phyloP scores from a whole-genome alignment of 2,797 vertebrate species.

The Tauraco hartlaubi region DNA sequence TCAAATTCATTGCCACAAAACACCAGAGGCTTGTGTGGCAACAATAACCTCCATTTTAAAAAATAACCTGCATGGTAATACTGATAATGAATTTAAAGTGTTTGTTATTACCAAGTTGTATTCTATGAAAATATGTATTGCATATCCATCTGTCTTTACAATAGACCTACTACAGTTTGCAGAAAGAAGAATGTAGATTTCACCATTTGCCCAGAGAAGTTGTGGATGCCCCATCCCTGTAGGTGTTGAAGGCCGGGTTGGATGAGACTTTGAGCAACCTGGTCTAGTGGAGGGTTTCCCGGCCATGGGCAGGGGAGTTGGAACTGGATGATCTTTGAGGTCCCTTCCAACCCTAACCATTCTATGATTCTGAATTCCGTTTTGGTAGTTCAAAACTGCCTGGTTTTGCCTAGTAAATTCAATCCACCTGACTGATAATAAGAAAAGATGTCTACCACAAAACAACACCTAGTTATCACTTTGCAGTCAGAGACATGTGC shows the following conservation, averaged over 20 bases:
- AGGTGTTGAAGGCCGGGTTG: too few relatives aligned
- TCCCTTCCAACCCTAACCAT: too few relatives aligned
- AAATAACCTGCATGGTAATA: neutral
- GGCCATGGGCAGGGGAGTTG: too few relatives aligned
- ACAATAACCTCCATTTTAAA: neutral
- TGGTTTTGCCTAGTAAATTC: neutral
- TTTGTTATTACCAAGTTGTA: neutral
- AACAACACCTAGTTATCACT: neutral
- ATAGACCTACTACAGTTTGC: neutral
- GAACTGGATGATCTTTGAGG: too few relatives aligned
- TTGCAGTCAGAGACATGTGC: neutral
- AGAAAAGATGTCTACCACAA: neutral
- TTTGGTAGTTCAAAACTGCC: neutral
- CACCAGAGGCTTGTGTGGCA: neutral
- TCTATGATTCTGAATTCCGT: neutral
- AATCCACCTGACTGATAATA: neutral
- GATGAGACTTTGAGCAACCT: too few relatives aligned
- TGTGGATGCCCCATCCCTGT: too few relatives aligned
- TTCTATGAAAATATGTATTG: neutral
- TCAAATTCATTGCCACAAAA: conserved; percentile 20
- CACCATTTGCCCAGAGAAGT: too few relatives aligned
- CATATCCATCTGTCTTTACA: neutral
- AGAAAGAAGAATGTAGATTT: neutral
- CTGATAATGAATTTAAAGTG: neutral
- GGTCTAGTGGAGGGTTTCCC: too few relatives aligned